Conservation (phyloP, 1,140 invertebrate genomes). For the Lordiphosa collinella region DNA sequence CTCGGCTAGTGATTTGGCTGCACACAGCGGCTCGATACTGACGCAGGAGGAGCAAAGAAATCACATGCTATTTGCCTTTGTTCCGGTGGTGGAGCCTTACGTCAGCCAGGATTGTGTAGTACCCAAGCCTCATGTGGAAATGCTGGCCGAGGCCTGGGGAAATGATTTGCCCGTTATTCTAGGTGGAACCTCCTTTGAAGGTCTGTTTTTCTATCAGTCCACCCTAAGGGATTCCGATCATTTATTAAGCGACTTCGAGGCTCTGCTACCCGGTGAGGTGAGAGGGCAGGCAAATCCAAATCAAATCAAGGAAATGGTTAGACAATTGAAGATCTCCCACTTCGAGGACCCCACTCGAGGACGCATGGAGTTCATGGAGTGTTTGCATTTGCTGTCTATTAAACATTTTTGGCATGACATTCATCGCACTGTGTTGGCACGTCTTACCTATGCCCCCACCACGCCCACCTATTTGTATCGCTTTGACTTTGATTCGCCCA, state of each 20-base stretch:
- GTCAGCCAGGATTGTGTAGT: constrained; percentile 58
- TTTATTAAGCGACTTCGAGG: constrained; percentile 44
- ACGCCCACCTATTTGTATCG: constrained; percentile 80
- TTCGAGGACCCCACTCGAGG: constrained; percentile 48
- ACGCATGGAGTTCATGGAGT: constrained; percentile 45
- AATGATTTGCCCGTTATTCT: constrained; percentile 78
- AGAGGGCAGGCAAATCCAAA: constrained; percentile 9
- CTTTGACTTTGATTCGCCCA: constrained; percentile 77
- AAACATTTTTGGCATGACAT: constrained; percentile 75
- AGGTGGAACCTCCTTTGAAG: constrained; percentile 77
- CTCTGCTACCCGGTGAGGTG: constrained; percentile 42
- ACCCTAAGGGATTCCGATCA: constrained; percentile 33
- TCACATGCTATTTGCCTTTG: constrained; percentile 54
- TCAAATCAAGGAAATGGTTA: constrained; percentile 34
- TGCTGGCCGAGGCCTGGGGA: constrained; percentile 66
- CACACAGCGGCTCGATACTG: constrained; percentile 9
- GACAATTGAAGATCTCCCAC: constrained; percentile 36
- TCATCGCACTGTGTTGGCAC: constrained; percentile 55
- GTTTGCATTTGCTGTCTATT: constrained; percentile 53
- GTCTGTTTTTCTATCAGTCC: constrained; percentile 60
- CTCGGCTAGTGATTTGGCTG: constrained; percentile 27
- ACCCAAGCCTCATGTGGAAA: constrained; percentile 46
- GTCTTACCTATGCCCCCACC: constrained; percentile 48
- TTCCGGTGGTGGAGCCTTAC: constrained; percentile 79
- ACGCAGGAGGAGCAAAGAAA: constrained; percentile 34